A percentile compares a stretch with the other conserved stretches of the same genome.
Conservation (phyloP, 2,888 invertebrate genomes). For the Endomychus coccineus region DNA sequence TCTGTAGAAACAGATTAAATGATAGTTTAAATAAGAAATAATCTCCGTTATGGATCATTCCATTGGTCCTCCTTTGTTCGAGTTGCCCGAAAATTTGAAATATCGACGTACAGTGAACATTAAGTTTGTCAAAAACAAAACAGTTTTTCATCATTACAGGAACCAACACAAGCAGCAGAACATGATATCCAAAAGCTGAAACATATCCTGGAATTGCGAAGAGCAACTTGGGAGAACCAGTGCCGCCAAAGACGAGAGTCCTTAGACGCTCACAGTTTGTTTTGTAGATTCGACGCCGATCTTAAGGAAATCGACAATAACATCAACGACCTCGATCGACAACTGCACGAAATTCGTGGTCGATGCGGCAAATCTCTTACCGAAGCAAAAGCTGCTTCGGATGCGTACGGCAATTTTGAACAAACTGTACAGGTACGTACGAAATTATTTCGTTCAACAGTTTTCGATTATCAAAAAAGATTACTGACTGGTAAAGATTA, state of each 20-base stretch:
- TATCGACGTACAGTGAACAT: too few species aligned
- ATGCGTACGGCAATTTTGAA: slow-evolving; percentile 69
- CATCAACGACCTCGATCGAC: slow-evolving; percentile 58
- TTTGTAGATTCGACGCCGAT: slow-evolving; percentile 62
- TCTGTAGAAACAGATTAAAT: too few species aligned
- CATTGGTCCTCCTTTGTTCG: too few species aligned
- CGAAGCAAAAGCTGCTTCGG: slow-evolving; percentile 61
- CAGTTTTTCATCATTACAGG: slow-evolving; percentile 40
- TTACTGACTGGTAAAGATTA: too few species aligned
- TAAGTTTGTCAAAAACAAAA: too few species aligned
- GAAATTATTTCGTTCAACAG: background rate
- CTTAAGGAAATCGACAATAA: slow-evolving; percentile 63
- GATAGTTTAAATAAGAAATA: too few species aligned
- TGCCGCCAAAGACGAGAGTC: slow-evolving; percentile 53
- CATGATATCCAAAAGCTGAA: slow-evolving; percentile 64
- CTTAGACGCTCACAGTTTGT: slow-evolving; percentile 56
- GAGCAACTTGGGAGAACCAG: slow-evolving; percentile 56
- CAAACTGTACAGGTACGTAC: slow-evolving; percentile 63
- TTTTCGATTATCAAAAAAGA: background rate
- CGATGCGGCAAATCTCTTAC: slow-evolving; percentile 67
- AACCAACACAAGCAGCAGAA: slow-evolving; percentile 58
- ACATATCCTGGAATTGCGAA: slow-evolving; percentile 53
- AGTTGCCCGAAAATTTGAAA: too few species aligned
- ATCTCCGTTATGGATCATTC: too few species aligned
- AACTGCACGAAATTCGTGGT: slow-evolving; percentile 56